Evolutionary conservation across 92 coral and sea anemone species (phyloP).

Genomic region (Epizoanthus stellaris): DNA sequence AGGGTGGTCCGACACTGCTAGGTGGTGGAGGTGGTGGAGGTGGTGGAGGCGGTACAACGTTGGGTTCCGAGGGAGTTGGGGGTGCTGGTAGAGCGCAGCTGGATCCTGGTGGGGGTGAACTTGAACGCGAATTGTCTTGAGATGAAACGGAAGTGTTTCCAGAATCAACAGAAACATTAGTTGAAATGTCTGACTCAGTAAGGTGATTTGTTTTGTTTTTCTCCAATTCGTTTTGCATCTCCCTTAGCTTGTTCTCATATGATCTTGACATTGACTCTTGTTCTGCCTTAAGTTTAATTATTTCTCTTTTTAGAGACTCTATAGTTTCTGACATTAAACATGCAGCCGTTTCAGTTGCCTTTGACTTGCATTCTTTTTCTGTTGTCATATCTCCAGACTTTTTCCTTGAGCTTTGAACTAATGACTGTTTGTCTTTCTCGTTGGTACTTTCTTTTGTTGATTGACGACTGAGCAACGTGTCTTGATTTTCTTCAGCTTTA

Average conservation of each 20-base stretch:
- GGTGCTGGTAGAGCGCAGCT: slow-evolving; percentile 68
- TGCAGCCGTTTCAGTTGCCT: not conserved
- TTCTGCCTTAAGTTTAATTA: slow-evolving; percentile 71
- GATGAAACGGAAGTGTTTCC: slow-evolving; percentile 5
- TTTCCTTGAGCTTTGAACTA: too few species aligned
- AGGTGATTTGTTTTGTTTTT: slow-evolving; percentile 45
- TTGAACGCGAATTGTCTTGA: slow-evolving; percentile 43
- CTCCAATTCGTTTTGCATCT: slow-evolving; percentile 72
- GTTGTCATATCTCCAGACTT: not conserved
- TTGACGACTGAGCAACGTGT: too few species aligned
- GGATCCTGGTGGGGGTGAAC: slow-evolving; percentile 44
- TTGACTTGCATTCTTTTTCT: not conserved
- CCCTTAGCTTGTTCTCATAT: slow-evolving; percentile 76
- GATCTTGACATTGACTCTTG: slow-evolving; percentile 54
- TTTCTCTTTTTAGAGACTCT: slow-evolving; percentile 69
- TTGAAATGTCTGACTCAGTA: not conserved
- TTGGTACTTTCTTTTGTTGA: too few species aligned
- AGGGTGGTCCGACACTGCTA: slow-evolving; percentile 57
- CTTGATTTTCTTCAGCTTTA: too few species aligned
- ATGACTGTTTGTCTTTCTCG: too few species aligned
- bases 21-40: slow-evolving; percentile 73
- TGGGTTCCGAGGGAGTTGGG: slow-evolving; percentile 50
- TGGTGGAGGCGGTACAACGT: slow-evolving; percentile 83
- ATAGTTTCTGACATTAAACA: slow-evolving; percentile 19
- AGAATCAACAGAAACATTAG: not conserved